phyloP scores from a whole-genome alignment of 2,797 vertebrate genomes.

The Xenops minutus region DNA sequence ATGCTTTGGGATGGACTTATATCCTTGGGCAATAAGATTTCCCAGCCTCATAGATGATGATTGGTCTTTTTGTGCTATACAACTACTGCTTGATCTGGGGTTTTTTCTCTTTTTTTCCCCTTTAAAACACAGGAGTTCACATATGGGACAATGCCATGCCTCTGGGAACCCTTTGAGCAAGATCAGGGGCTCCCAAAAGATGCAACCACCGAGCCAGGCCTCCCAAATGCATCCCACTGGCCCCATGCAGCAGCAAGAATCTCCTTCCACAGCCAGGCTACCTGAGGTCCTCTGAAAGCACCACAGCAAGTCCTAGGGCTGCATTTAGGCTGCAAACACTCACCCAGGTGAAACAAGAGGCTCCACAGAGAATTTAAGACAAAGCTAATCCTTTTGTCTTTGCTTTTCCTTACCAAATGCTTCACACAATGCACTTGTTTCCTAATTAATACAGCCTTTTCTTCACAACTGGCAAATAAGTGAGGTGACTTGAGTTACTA shows the following conservation, averaged over 20 bases:
- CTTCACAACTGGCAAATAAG: neutral
- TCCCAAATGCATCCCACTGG: neutral
- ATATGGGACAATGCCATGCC: neutral
- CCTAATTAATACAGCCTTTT: neutral
- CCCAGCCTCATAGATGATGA: neutral
- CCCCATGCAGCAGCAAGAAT: neutral
- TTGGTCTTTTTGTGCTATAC: neutral
- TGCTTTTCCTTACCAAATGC: neutral
- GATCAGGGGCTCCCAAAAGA: neutral
- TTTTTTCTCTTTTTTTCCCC: neutral
- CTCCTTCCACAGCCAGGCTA: neutral
- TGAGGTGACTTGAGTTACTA: neutral
- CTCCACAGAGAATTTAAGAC: neutral
- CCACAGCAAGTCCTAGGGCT: neutral
- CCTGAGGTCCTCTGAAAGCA: neutral
- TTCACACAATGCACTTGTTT: neutral
- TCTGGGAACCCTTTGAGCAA: neutral
- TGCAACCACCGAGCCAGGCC: fast-evolving
- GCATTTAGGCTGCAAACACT: neutral
- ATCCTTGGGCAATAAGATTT: neutral
- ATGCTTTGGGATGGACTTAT: neutral
- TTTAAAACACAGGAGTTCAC: neutral
- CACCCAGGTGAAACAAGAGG: neutral
- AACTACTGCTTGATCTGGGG: neutral
- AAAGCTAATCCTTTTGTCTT: neutral